Evolutionary conservation across 2,888 invertebrate species (phyloP), one percentile per base, ranked within the genome.

Genomic region (Myopa tessellatipennis): DNA sequence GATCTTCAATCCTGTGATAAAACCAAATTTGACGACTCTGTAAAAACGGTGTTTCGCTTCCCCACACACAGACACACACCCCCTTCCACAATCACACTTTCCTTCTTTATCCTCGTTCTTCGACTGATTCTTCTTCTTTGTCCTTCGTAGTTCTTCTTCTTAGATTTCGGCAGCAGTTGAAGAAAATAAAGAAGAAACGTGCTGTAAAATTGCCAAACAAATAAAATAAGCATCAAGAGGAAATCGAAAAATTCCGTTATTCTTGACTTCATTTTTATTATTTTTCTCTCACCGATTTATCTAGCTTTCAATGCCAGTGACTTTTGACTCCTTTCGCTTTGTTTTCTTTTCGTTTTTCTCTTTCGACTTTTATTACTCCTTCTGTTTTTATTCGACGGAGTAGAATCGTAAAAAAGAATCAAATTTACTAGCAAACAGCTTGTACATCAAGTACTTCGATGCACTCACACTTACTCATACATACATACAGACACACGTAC

Each of bases 181-280:
- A 45, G 45, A 45, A 45, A 45, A 10, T 45, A 8, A 40, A 6
- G 1, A 40, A 40, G 16, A 8, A 8, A 68, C 40, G 38, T 34
- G 16, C 2, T 1, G 68, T 45, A 45, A 69, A 55, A 65, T 52
- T 52, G 8, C 52, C 72, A 76, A 16, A 38, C 72, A 77, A 78
- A 77, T 61, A 72, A 77, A 76, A 79, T 74, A 72, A 80, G 78
- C 61, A 77, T 76, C 71, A 74, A 80, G 74, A 77, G 79, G 71
- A 70, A 72, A 61, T 78, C 70, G 74, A 74, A 78, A 79, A 76
- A 74, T 77, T 70, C 38, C 75, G 55, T 77, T 61, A n/a, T 10
- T 6, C n/a, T 26, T 71, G n/a, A 69, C 18, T 69, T 74, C 55
- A 72, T 58, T 79, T 40, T 70, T 65, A 38, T 71, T 75, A 50